Evolutionary conservation across 2,888 invertebrate species (phyloP), one percentile per base, ranked within the genome.

Genomic region (Linnaemya vulpina): DNA sequence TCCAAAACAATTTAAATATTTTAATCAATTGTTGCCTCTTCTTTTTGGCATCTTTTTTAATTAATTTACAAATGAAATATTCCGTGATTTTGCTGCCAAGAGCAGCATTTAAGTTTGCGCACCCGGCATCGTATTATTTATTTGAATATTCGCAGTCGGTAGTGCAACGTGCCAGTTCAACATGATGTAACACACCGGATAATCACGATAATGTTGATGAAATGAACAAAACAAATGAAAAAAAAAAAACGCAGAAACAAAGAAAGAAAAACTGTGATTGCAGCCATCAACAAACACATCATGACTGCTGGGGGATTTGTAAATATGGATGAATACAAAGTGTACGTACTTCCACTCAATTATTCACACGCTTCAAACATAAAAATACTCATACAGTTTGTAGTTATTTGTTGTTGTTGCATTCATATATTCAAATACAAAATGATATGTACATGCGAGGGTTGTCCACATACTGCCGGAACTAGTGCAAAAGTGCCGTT

Each of bases 281-380:
- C 35, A 70, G 20, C 17, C 62, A 78, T 70, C 62, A 53, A 53
- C 60, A 60, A 53, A 62, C 60, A 62, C 60, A 60, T 38, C 43
- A 70, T 63, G 58, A 67, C 71, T 65, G 10, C 38, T 38, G 38
- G 38, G 79, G 65, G 25, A 73, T 63, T 55, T 70, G n/a, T n/a
- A n/a, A 58, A 65, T 30, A 40, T 55, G 55, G 63, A 71, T 62
- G 55, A 46, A 65, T 71, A 46, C 17, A 68, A 68, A 77, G 35
- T 40, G 73, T 73, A 65, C 55, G 73, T 73, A 65, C 55, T 76
- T 70, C 74, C 65, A 71, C 79, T 84, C 75, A 76, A 80, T 84
- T 84, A 84, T 84, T 84, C 71, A 76, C 84, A 75, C 75, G 79
- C 60, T 74, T 62, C 58, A 58, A 38, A 65, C 35, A 49, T 79